Evolutionary conservation across 1,140 invertebrate genomes (phyloP).

Genomic region (Temnothorax longispinosus): DNA sequence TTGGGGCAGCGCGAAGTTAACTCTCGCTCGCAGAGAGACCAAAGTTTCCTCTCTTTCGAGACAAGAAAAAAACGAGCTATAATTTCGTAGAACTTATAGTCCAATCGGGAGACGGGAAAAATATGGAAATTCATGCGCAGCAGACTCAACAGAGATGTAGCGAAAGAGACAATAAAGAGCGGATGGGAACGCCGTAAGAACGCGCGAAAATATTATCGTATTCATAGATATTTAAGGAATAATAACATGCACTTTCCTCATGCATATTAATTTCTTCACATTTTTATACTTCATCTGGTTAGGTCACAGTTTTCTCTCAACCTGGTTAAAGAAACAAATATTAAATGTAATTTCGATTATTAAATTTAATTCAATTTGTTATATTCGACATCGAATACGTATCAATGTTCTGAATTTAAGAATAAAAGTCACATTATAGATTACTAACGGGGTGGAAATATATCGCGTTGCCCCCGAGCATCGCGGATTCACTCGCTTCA

Average conservation of each 20-base stretch:
- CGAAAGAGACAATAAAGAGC: conserved; percentile 27
- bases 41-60: conserved; percentile 41
- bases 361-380: not conserved
- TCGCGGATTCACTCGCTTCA: not conserved
- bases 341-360: not conserved
- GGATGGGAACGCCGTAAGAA: not conserved
- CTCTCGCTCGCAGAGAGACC: conserved; percentile 27
- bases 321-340: not conserved
- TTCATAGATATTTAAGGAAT: conserved; percentile 28
- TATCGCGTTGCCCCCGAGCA: not conserved
- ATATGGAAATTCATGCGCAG: conserved; percentile 55
- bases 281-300: not conserved
- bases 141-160: conserved; percentile 27
- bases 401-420: not conserved
- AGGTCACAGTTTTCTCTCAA: not conserved
- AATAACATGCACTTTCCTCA: not conserved
- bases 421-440: not conserved
- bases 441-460: conserved; percentile 4
- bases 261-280: not conserved
- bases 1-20: conserved; percentile 40
- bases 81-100: conserved; percentile 43
- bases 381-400: not conserved
- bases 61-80: conserved; percentile 39
- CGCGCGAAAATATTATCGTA: conserved; percentile 13
- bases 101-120: conserved; percentile 38